These are phyloP conservation scores for Gonatopus flavifemur DNA, from an alignment of 1,140 invertebrate genomes.

Conservation along the genomic window DNA sequence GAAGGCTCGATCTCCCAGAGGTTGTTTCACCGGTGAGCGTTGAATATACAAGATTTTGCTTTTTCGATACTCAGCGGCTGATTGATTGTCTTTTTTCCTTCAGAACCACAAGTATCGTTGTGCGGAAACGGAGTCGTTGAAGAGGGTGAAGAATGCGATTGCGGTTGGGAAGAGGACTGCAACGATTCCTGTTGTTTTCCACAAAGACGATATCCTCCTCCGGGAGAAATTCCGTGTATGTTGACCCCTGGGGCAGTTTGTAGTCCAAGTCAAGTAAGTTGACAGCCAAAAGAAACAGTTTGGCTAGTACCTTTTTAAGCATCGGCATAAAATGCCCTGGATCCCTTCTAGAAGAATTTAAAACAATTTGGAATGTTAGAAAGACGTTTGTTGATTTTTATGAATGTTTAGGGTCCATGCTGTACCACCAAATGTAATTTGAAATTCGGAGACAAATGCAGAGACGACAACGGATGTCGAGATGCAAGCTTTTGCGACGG, in stretches of 20 bases:
- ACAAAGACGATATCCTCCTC: slow-evolving; percentile 74
- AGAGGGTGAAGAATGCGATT: slow-evolving; percentile 95
- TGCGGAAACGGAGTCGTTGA: slow-evolving; percentile 98
- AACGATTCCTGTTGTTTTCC: slow-evolving; percentile 92
- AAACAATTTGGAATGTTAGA: too few relatives aligned
- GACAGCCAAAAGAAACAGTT: too few relatives aligned
- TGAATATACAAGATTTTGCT: not conserved
- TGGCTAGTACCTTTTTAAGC: too few relatives aligned
- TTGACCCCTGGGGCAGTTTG: slow-evolving; percentile 75
- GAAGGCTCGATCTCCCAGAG: slow-evolving; percentile 85
- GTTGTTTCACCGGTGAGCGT: slow-evolving; percentile 83
- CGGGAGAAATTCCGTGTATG: slow-evolving; percentile 80
- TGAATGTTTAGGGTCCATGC: slow-evolving; percentile 91
- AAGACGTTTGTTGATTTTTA: too few relatives aligned
- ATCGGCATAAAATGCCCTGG: too few relatives aligned
- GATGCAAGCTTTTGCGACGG: slow-evolving; percentile 90
- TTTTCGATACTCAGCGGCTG: slow-evolving; percentile 1
- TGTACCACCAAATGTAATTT: slow-evolving; percentile 87
- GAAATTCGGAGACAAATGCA: slow-evolving; percentile 83
- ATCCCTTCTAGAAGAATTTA: too few relatives aligned
- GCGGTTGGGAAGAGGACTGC: slow-evolving; percentile 96
- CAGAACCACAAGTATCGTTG: slow-evolving; percentile 84
- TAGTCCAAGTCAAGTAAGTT: slow-evolving; percentile 76
- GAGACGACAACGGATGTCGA: slow-evolving; percentile 92
- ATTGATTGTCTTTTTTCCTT: slow-evolving; percentile 25